Evolutionary conservation across 1,140 invertebrate species (phyloP), one percentile per base, ranked within the genome.

Genomic region (Harlomillsia oculata): DNA sequence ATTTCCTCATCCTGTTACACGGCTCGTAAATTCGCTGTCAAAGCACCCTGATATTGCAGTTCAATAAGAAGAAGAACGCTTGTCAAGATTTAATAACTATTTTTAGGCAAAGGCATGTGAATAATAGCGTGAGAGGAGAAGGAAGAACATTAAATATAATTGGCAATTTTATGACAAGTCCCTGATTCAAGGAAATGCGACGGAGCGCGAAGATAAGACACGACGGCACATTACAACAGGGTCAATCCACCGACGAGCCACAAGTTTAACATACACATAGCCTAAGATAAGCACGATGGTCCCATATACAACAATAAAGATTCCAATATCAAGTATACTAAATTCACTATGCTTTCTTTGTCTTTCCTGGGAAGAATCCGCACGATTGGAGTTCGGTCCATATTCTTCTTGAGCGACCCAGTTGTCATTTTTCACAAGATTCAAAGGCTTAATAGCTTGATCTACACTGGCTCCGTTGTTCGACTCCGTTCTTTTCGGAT

Each of bases 291-390:
- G 30, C 13, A 56, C 59, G 26, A 65, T 50, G 46, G 52, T 61
- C 34, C 59, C 29, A 28, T 65, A 65, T 30, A 65, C 52, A 16
- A 65, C 43, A 50, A 62, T 37, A 28, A 57, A 58, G 26, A 62
- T 52, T 37, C 60, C 60, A 30, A 62, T 52, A 28, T 62, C 60
- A 26, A 55, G 34, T 14, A 53, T 26, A 26, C 43, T 62, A n/a
- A n/a, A n/a, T n/a, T n/a, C n/a, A n/a, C n/a, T n/a, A n/a, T n/a
- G n/a, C n/a, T n/a, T n/a, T n/a, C n/a, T n/a, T n/a, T n/a, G n/a
- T n/a, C n/a, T n/a, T n/a, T n/a, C n/a, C n/a, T n/a, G n/a, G n/a
- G 26, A 62, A 62, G 16, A 57, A 54, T 20, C 59, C 34, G 6
- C 29, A 56, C 21, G 28, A 16, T 32, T 20, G 49, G 23, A 46